Evolutionary conservation across 2,888 invertebrate species (phyloP), one percentile per base, ranked within the genome.

Genomic region (Aphodius granarius): DNA sequence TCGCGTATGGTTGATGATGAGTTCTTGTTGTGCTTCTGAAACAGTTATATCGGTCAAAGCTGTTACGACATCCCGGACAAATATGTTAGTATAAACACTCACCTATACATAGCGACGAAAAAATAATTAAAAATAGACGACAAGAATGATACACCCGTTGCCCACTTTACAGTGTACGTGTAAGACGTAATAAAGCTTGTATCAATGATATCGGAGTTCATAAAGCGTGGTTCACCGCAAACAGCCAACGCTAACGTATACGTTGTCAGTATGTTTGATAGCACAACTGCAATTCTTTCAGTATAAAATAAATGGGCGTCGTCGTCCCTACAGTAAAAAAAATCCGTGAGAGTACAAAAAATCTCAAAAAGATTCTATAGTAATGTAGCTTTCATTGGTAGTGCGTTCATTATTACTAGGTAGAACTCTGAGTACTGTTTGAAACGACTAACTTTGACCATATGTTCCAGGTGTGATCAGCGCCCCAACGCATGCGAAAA

Each of bases 241-340:
- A 81, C 16, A 13, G 79, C 18, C n/a, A 82, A 74, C n/a, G 68
- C 72, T 5, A 78, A 71, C 3, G 73, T 63, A 20, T 78, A 78
- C 2, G 78, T 78, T 6, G 76, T 79, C 22, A 78, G 75, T 22
- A 81, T 78, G 17, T 76, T 75, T 13, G 80, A 80, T 62, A 82
- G 72, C 15, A 81, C 68, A 9, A 81, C 76, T 5, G 80, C 79
- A 1, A 81, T 15, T 68, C 80, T 73, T 73, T 79, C 77, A 0
- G 77, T 16, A 43, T 79, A 80, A 3, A 78, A 71, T 5, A 81
- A 73, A 66, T 75, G 23, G n/a, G 75, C 23, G 70, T 80, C 79
- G 17, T 78, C 75, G 66, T 17, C 43, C 17, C 80, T 80, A 21
- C 6, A 78, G 76, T n/a, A 1, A 2, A 22, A 19, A 22, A 64